phyloP scores from a whole-genome alignment of 2,797 vertebrate genomes.

The Sciurus carolinensis region DNA sequence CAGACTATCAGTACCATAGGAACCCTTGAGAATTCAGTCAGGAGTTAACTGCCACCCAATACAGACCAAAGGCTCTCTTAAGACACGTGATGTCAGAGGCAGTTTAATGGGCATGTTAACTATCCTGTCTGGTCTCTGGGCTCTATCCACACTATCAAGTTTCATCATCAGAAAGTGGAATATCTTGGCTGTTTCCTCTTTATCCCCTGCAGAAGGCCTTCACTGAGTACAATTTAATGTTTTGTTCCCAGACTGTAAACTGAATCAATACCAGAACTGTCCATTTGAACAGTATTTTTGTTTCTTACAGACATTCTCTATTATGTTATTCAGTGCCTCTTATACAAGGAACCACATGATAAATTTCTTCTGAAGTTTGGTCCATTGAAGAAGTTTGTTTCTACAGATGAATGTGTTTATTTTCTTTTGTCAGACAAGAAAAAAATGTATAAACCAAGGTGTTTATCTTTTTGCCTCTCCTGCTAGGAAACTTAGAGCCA shows the following conservation, averaged over 20 bases:
- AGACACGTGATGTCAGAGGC: slow-evolving; percentile 5
- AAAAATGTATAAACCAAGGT: slow-evolving; percentile 35
- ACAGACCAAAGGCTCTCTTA: slow-evolving; percentile 51
- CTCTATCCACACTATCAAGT: slow-evolving; percentile 58
- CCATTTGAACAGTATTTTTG: slow-evolving; percentile 71
- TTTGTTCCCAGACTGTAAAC: slow-evolving; percentile 73
- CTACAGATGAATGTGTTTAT: slow-evolving; percentile 64
- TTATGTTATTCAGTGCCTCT: slow-evolving; percentile 64
- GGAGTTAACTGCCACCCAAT: slow-evolving; percentile 59
- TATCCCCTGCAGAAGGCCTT: slow-evolving; percentile 64
- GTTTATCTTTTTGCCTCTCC: slow-evolving; percentile 57
- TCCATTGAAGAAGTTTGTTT: slow-evolving; percentile 64
- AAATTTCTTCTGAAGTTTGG: slow-evolving; percentile 67
- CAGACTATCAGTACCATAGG: not conserved
- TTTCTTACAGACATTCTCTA: slow-evolving; percentile 65
- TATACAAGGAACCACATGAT: slow-evolving; percentile 54
- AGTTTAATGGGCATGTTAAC: slow-evolving; percentile 59
- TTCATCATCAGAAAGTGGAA: slow-evolving; percentile 76
- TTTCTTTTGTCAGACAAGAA: slow-evolving; percentile 69
- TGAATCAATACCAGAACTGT: slow-evolving; percentile 76
- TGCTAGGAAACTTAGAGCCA: slow-evolving; percentile 18
- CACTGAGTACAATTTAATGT: slow-evolving; percentile 70
- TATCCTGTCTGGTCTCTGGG: not conserved
- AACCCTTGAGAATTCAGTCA: slow-evolving; percentile 49
- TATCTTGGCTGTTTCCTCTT: slow-evolving; percentile 57